Base-by-base conservation (phyloP, 2,888 invertebrate genomes). In the Nomada ferruginata region DNA sequence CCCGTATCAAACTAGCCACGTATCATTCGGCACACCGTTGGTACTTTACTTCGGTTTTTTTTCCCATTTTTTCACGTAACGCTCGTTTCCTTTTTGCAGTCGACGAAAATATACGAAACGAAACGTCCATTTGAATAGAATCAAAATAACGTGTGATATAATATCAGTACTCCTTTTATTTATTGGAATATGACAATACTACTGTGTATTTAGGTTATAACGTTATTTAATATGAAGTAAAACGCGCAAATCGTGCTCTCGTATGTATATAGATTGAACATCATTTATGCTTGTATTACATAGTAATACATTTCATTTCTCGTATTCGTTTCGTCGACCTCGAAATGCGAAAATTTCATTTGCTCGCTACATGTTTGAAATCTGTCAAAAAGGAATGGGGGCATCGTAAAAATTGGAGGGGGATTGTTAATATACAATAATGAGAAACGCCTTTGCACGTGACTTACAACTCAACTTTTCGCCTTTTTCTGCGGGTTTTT, bases 1-100 rank as follows among this genome's bases (percentile, higher is more conserved):
- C 53, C 65, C 72, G 63, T 36, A 36, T 83, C 73, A 57, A 66
- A 74, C 59, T 52, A 50, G 80, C 83, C 80, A 85, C 86, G 85
- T 85, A 76, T 76, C 26, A 44, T 47, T 55, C 9, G 23, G 52
- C 2, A 0, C 15, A 68, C 50, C 13, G 29, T 73, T 15, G 11
- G 53, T 81, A 74, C 57, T 72, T 72, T 53, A 15, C 50, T 83
- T 63, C 70, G 52, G 18, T 44, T 44, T 57, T 59, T 47, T 26
- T 42, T 53, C 57, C 23, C 1, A 50, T 52, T 15, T 29, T 44
- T 52, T 15, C 15, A 47, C 20, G 15, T 9, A 11, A 15, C 26
- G 20, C 57, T 10, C 5, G 65, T 53, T n/a, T 13, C 23, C 29
- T 29, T 65, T 64, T 50, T 9, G 26, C 55, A 23, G 26, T 55